Evolutionary conservation across 2,888 invertebrate genomes (phyloP).

Genomic region (Trachelus stipa): DNA sequence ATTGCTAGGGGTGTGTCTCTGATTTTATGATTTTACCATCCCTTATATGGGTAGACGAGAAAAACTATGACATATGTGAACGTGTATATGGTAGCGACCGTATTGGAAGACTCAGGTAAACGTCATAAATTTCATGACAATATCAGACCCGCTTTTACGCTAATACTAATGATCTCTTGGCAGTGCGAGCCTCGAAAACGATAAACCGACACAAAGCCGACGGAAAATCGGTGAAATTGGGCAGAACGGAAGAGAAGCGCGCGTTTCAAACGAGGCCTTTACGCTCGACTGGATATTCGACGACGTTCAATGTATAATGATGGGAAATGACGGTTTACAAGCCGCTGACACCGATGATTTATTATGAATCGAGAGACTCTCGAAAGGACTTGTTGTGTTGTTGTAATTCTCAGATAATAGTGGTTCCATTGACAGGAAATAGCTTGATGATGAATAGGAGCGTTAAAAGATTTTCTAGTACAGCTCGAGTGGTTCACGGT

Average conservation of each 20-base stretch:
- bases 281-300: constrained; percentile 26
- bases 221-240: constrained; percentile 64
- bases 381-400: not conserved
- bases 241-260: constrained; percentile 48
- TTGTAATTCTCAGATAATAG: not conserved
- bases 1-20: not conserved
- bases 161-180: constrained; percentile 58
- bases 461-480: not conserved
- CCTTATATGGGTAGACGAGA: not conserved
- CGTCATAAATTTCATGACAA: constrained; percentile 52
- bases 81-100: not conserved
- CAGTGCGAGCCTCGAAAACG: constrained; percentile 44
- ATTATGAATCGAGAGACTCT: constrained; percentile 28
- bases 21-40: not conserved
- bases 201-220: constrained; percentile 57
- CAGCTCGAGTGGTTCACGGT: not conserved
- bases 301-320: constrained; percentile 37
- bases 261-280: not conserved
- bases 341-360: constrained; percentile 50
- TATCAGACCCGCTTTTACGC: constrained; percentile 49
- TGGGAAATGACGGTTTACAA: constrained; percentile 56
- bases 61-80: not conserved
- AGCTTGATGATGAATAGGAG: not conserved
- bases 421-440: not conserved
- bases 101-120: constrained; percentile 39